A percentile compares a stretch with the other conserved stretches of the same genome.
Conservation (phyloP, 2,888 invertebrate genomes). For the Drosophila koepferae region DNA sequence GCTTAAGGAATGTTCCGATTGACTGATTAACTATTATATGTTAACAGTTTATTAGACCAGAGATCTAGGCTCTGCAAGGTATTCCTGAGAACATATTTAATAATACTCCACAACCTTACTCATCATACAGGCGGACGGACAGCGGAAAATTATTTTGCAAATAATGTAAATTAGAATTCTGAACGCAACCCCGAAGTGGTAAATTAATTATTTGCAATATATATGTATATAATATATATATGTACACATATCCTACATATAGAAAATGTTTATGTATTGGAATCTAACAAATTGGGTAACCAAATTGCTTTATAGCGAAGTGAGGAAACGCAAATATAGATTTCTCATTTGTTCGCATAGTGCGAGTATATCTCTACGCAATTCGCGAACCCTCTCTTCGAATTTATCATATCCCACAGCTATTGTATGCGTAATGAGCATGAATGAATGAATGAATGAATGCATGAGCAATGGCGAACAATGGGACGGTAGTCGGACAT, state of each 20-base stretch:
- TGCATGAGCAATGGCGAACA: constrained; percentile 37
- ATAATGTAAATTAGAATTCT: not conserved
- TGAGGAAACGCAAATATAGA: constrained; percentile 5
- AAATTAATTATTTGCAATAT: not conserved
- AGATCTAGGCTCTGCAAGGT: no score
- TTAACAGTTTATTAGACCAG: not conserved
- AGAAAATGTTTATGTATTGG: not conserved
- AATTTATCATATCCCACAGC: constrained; percentile 6
- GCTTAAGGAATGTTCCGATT: not conserved
- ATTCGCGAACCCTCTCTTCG: not conserved
- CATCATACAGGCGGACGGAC: not conserved
- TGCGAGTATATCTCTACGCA: not conserved
- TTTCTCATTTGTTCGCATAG: constrained; percentile 2
- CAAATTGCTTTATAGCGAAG: not conserved
- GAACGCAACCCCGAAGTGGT: not conserved
- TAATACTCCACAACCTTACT: not conserved
- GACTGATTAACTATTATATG: not conserved
- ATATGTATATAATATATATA: not conserved
- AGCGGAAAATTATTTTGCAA: not conserved
- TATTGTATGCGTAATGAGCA: constrained; percentile 36
- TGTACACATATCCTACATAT: not conserved
- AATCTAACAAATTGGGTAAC: constrained; percentile 1
- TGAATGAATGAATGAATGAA: constrained; percentile 21
- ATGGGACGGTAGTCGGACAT: constrained; percentile 25
- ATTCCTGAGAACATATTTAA: not conserved